phyloP scores from a whole-genome alignment of 2,113 vertebrate genomes.

The Sterrhoptilus dennistouni region DNA sequence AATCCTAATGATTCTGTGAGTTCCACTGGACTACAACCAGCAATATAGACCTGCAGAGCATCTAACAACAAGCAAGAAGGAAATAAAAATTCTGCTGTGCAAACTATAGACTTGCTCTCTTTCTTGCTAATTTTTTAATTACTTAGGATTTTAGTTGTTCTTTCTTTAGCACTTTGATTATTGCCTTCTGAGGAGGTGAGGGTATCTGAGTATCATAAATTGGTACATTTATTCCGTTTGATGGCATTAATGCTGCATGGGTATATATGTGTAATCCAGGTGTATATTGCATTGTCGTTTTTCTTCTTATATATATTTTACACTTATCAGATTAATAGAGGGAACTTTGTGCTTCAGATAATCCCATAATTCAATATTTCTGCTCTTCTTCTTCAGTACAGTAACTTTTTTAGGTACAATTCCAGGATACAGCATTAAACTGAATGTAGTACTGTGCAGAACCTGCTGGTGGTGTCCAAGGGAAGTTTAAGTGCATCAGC shows the following conservation, averaged over 20 bases:
- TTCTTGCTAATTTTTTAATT: not conserved
- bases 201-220: not conserved
- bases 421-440: not conserved
- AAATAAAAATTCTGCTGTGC: not conserved
- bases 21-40: not conserved
- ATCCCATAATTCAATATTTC: not conserved
- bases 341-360: not conserved
- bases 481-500: not conserved
- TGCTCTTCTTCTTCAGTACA: not conserved
- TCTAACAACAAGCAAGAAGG: not conserved
- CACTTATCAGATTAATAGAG: not conserved
- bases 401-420: not conserved
- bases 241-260: not conserved
- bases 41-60: not conserved
- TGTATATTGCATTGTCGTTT: not conserved
- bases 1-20: not conserved
- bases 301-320: not conserved
- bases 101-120: not conserved
- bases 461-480: not conserved
- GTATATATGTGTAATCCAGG: not conserved
- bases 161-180: not conserved
- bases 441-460: not conserved
- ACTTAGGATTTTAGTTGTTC: not conserved
- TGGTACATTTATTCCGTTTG: not conserved
- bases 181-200: not conserved